A percentile compares a stretch with the other conserved stretches of the same genome.
phyloP scores from a whole-genome alignment of 2,888 invertebrate genomes.

The Callosobruchus maculatus region DNA sequence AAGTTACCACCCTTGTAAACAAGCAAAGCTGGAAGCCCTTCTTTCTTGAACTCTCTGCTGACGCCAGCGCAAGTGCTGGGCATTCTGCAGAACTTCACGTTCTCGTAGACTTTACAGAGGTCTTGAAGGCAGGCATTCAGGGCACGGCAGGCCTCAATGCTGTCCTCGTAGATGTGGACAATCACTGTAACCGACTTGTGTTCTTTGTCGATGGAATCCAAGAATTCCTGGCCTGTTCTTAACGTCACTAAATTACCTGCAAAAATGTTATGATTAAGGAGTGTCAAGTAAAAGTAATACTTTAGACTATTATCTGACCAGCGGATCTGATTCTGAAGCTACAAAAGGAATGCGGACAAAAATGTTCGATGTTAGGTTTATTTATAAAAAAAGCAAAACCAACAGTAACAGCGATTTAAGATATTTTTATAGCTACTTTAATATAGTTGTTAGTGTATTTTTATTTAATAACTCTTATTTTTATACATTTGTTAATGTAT shows the following conservation, averaged over 20 bases:
- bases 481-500: too few relatives aligned
- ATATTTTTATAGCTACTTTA: too few relatives aligned
- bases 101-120: constrained; percentile 73
- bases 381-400: too few relatives aligned
- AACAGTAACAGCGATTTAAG: too few relatives aligned
- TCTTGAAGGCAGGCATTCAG: constrained; percentile 82
- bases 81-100: constrained; percentile 88
- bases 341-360: too few relatives aligned
- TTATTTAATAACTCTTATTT: too few relatives aligned
- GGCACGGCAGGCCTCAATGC: constrained; percentile 63
- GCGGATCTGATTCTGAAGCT: too few relatives aligned
- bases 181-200: constrained; percentile 78
- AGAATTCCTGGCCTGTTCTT: constrained; percentile 69
- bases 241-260: constrained; percentile 59
- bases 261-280: constrained; percentile 11
- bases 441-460: too few relatives aligned
- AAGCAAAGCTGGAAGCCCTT: constrained; percentile 87
- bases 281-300: too few relatives aligned
- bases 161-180: constrained; percentile 83
- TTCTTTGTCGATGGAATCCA: constrained; percentile 86
- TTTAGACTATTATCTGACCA: too few relatives aligned
- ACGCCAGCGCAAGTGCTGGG: constrained; percentile 78
- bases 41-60: constrained; percentile 78
- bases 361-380: too few relatives aligned
- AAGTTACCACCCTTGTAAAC: constrained; percentile 87